Evolutionary conservation across 2,888 invertebrate genomes (phyloP).

Genomic region (Dendrolimus houi): DNA sequence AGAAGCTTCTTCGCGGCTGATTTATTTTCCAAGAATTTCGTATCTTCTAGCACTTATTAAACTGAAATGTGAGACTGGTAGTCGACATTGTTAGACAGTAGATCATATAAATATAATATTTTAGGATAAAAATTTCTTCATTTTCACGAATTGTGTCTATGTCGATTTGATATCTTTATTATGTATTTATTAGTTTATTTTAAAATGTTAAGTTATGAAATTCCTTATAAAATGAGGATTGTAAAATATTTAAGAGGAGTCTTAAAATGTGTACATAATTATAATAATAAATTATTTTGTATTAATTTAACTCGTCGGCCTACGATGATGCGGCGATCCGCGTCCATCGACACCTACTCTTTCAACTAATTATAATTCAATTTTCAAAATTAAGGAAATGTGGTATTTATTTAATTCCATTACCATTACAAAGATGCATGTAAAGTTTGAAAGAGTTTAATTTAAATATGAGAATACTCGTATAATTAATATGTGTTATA

Average conservation of each 20-base stretch:
- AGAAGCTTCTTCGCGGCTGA: constrained; percentile 55
- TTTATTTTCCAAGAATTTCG: constrained; percentile 62
- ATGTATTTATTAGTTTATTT: constrained; percentile 40
- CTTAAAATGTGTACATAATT: constrained; percentile 56
- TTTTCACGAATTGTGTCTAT: constrained; percentile 57
- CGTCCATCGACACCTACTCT: constrained; percentile 14
- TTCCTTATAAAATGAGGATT: constrained; percentile 61
- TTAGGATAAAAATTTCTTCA: constrained; percentile 58
- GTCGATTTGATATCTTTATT: constrained; percentile 55
- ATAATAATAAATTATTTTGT: constrained; percentile 43
- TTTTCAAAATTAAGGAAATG: not conserved
- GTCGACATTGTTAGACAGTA: constrained; percentile 74
- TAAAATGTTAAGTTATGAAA: constrained; percentile 41
- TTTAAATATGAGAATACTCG: constrained; percentile 18
- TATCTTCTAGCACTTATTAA: constrained; percentile 71
- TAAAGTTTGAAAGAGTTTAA: constrained; percentile 22
- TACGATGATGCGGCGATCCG: constrained; percentile 36
- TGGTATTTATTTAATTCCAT: not conserved
- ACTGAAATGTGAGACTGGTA: constrained; percentile 77
- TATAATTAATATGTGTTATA: constrained; percentile 24
- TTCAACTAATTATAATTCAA: not conserved
- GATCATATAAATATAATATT: constrained; percentile 59
- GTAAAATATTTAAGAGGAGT: constrained; percentile 51
- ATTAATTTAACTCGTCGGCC: constrained; percentile 57
- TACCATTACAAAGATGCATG: not conserved